Base-by-base conservation (phyloP, 2,797 vertebrate species). In the Poeciliopsis infans region DNA sequence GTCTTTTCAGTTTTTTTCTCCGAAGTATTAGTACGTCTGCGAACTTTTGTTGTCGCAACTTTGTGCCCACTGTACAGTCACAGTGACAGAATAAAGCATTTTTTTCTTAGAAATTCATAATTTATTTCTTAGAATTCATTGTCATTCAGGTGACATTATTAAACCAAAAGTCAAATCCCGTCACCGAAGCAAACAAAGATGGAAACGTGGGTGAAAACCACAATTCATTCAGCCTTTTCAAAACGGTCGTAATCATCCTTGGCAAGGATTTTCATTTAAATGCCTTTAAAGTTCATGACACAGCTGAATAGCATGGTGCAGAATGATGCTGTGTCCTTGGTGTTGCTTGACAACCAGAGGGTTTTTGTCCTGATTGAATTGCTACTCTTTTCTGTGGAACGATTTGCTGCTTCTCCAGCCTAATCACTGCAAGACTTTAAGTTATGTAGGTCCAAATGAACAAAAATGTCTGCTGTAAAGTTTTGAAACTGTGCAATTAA, bases 291-390 rank as follows among this genome's bases (percentile, higher is more conserved):
- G 84, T 92, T 87, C 75, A 79, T 20, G 72, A 91, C 85, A 81
- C 33, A n/a, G 77, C 84, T 93, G 91, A 93, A 93, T 92, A 80
- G 90, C 81, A 81, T 64, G 11, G 74, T 75, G 51, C 72, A 75
- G 85, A 89, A 92, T 85, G 95, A 93, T 91, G 84, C 68, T 5
- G 25, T 89, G 93, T 94, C 95, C 94, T 95, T 95, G 95, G 92
- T 88, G 94, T 95, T 95, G 94, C 95, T 88, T 94, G 88, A 95
- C 94, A 94, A 95, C 94, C 90, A 49, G 80, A 87, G 84, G 78
- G 51, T 70, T 88, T 90, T 93, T 92, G 85, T 90, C 33, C 85
- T 91, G 90, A 93, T 87, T 93, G 81, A 95, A 94, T 91, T 83
- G 76, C 79, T 33, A 73, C 82, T 93, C 77, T 90, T 93, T 88